These are phyloP conservation scores for Choristoneura rosaceana DNA, from an alignment of 2,888 invertebrate species.

Conservation along the genomic window DNA sequence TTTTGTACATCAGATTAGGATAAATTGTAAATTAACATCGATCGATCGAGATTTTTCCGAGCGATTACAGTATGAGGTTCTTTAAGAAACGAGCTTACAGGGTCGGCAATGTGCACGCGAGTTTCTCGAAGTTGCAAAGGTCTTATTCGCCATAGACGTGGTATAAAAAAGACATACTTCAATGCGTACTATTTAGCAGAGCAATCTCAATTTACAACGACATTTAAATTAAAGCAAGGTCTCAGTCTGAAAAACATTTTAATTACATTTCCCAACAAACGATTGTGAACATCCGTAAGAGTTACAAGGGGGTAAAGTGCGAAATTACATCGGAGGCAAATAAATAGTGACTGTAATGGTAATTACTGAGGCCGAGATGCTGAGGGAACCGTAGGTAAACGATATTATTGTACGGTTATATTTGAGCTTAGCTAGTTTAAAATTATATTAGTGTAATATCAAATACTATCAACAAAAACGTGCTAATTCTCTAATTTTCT, in stretches of 20 bases:
- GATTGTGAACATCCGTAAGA: conserved; percentile 33
- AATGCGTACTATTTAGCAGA: neutral
- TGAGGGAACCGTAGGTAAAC: neutral
- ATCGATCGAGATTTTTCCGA: too few relatives aligned
- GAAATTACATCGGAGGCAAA: conserved; percentile 30
- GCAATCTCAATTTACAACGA: conserved; percentile 22
- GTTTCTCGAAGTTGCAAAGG: too few relatives aligned
- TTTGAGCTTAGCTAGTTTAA: neutral
- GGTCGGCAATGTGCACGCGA: too few relatives aligned
- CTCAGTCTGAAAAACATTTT: conserved; percentile 34
- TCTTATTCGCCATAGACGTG: too few relatives aligned
- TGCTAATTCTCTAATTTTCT: too few relatives aligned
- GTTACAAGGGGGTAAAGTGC: conserved; percentile 25
- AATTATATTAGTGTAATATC: too few relatives aligned
- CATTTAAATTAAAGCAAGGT: conserved; percentile 20
- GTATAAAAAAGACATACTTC: too few relatives aligned
- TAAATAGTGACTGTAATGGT: conserved; percentile 30
- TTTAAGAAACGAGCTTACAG: too few relatives aligned
- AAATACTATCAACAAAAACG: too few relatives aligned
- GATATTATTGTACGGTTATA: neutral
- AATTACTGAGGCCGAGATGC: conserved; percentile 22
- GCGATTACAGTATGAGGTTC: too few relatives aligned
- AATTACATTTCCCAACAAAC: conserved; percentile 36
- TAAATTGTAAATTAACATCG: too few relatives aligned
- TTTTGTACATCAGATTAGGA: too few relatives aligned